These are phyloP conservation scores for Ataeniobius toweri DNA, from an alignment of 2,797 vertebrate genomes.

Conservation along the genomic window DNA sequence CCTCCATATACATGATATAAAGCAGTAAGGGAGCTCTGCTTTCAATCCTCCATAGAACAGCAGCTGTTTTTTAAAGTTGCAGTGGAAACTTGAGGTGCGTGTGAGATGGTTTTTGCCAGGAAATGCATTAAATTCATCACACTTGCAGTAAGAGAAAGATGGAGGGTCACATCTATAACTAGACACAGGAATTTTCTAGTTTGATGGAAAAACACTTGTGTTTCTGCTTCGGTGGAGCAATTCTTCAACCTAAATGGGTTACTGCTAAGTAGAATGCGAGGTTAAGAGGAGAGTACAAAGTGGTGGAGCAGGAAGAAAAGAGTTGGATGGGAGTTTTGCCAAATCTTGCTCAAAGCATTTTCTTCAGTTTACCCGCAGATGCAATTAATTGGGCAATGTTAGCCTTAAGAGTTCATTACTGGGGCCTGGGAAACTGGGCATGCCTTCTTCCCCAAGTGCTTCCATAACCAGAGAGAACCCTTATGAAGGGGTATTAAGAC, in stretches of 20 bases:
- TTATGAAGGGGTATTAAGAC: constrained; percentile 37
- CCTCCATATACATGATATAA: constrained; percentile 46
- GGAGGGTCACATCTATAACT: constrained; percentile 42
- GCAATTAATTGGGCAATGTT: constrained; percentile 71
- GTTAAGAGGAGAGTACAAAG: constrained; percentile 46
- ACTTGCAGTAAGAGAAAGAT: constrained; percentile 46
- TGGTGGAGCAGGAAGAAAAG: constrained; percentile 25
- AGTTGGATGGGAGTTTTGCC: constrained; percentile 57
- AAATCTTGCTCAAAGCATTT: constrained; percentile 64
- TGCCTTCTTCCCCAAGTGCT: constrained; percentile 49
- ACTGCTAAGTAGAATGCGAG: constrained; percentile 54
- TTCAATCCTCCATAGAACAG: constrained; percentile 57
- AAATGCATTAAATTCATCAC: constrained; percentile 67
- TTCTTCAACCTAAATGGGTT: constrained; percentile 60
- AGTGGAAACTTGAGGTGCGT: constrained; percentile 41
- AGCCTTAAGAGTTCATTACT: constrained; percentile 70
- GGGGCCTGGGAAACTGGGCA: constrained; percentile 69
- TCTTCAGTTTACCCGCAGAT: constrained; percentile 67
- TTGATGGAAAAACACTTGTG: constrained; percentile 55
- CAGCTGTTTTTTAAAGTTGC: constrained; percentile 59
- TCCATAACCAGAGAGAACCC: constrained; percentile 49
- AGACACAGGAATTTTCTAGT: constrained; percentile 52
- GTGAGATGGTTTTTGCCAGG: constrained; percentile 43
- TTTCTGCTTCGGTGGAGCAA: constrained; percentile 67
- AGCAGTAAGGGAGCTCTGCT: constrained; percentile 54